phyloP scores from a whole-genome alignment of 2,797 vertebrate genomes.

The Lagocephalus sceleratus region DNA sequence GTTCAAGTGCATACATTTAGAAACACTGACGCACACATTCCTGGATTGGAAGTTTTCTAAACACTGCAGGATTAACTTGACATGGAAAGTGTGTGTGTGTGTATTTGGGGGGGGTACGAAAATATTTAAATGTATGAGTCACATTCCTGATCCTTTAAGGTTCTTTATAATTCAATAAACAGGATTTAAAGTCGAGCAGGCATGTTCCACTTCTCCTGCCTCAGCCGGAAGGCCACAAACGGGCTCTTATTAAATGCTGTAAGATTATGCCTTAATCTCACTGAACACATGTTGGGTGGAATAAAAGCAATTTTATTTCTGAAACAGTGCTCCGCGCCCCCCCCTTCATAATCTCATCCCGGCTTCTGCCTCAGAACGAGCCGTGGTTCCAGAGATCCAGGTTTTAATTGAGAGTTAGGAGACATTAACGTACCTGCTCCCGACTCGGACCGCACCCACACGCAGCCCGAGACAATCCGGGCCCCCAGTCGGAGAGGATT shows the following conservation, averaged over 20 bases:
- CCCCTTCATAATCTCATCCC: constrained; percentile 74
- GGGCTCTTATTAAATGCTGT: constrained; percentile 75
- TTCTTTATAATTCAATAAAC: constrained; percentile 88
- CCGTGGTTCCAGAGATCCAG: constrained; percentile 58
- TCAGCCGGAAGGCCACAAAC: constrained; percentile 77
- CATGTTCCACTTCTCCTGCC: constrained; percentile 72
- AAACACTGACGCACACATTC: constrained; percentile 19
- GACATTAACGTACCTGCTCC: constrained; percentile 54
- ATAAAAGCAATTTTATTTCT: constrained; percentile 93
- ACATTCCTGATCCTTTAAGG: constrained; percentile 82
- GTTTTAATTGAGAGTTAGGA: constrained; percentile 51
- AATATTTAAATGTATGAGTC: constrained; percentile 78
- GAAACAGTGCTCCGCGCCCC: constrained; percentile 78
- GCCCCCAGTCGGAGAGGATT: constrained; percentile 73
- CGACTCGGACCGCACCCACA: constrained; percentile 36
- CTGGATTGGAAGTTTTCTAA: constrained; percentile 42
- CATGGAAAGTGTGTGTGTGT: no score
- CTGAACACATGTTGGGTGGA: constrained; percentile 88
- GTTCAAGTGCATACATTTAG: constrained; percentile 28
- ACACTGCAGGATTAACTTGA: constrained; percentile 35
- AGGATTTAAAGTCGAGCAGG: constrained; percentile 77
- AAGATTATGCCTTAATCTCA: constrained; percentile 89
- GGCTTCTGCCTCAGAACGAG: constrained; percentile 67
- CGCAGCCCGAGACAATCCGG: constrained; percentile 70
- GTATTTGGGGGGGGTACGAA: constrained; percentile 42